Evolutionary conservation across 2,888 invertebrate genomes (phyloP).

Genomic region (Malachius bipustulatus): DNA sequence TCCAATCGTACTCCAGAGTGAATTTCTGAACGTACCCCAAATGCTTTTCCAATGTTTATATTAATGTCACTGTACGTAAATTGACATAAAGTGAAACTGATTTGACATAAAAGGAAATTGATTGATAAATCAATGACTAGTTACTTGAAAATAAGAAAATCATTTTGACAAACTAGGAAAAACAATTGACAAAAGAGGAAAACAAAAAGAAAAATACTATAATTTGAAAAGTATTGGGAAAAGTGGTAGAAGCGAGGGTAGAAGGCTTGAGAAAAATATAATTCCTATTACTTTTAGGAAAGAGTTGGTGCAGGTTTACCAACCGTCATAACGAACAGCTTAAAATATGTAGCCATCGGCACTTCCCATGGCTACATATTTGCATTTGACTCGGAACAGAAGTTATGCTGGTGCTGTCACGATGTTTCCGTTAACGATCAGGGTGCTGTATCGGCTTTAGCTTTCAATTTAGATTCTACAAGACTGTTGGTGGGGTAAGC

Average conservation of each 20-base stretch:
- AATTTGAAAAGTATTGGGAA: no score
- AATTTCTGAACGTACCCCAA: no score
- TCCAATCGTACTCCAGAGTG: no score
- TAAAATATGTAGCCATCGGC: constrained; percentile 77
- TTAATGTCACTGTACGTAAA: no score
- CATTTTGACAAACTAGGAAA: no score
- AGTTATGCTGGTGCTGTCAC: constrained; percentile 77
- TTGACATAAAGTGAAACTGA: no score
- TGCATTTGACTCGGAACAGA: constrained; percentile 77
- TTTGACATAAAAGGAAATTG: no score
- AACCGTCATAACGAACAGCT: constrained; percentile 66
- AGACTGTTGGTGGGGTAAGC: constrained; percentile 63
- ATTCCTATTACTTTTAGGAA: constrained; percentile 52
- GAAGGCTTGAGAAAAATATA: neutral
- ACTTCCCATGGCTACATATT: constrained; percentile 88
- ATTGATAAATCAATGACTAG: no score
- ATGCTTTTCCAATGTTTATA: no score
- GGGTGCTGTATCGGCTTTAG: constrained; percentile 70
- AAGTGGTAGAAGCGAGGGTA: neutral
- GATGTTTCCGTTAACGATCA: constrained; percentile 54
- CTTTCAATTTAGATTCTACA: constrained; percentile 78
- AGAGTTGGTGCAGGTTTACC: constrained; percentile 81
- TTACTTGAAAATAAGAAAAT: no score
- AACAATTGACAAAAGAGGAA: no score
- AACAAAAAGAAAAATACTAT: no score